Percentiles rank a stretch among this genome's conserved stretches.
These are phyloP conservation scores for Orthosia incerta DNA, from an alignment of 2,888 invertebrate genomes.

Conservation along the genomic window DNA sequence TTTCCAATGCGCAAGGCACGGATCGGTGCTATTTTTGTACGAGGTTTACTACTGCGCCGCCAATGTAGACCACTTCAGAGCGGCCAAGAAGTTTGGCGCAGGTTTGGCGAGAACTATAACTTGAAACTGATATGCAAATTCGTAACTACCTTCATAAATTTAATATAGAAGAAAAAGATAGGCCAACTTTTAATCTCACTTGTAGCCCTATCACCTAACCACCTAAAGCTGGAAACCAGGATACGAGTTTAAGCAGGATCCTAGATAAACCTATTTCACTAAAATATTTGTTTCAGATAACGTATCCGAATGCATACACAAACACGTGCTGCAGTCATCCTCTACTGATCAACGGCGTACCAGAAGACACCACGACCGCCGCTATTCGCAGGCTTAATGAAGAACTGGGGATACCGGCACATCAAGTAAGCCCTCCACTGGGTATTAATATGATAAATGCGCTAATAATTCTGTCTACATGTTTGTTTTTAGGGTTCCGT, in stretches of 20 bases:
- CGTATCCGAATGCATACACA: conserved; percentile 94
- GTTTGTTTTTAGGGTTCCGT: no score
- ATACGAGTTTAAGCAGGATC: background rate
- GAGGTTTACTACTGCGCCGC: no score
- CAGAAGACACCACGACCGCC: conserved; percentile 93
- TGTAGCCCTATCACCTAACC: background rate
- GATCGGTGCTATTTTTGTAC: no score
- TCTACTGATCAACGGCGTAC: conserved; percentile 92
- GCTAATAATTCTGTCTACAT: no score
- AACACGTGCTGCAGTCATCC: conserved; percentile 99
- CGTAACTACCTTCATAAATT: no score
- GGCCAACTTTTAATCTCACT: background rate
- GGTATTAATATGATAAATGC: no score
- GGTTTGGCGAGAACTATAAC: no score
- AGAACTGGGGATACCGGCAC: conserved; percentile 95
- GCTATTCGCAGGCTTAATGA: conserved; percentile 95
- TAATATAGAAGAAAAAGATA: background rate
- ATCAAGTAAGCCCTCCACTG: conserved; percentile 72
- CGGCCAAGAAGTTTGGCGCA: no score
- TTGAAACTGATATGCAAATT: no score
- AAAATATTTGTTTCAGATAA: conserved; percentile 86
- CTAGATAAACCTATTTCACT: background rate
- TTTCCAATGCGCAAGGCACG: no score
- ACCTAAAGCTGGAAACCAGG: background rate
- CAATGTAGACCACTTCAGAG: no score